These are phyloP conservation scores for Hycleus phaleratus DNA, from an alignment of 1,140 invertebrate species.

Conservation along the genomic window DNA sequence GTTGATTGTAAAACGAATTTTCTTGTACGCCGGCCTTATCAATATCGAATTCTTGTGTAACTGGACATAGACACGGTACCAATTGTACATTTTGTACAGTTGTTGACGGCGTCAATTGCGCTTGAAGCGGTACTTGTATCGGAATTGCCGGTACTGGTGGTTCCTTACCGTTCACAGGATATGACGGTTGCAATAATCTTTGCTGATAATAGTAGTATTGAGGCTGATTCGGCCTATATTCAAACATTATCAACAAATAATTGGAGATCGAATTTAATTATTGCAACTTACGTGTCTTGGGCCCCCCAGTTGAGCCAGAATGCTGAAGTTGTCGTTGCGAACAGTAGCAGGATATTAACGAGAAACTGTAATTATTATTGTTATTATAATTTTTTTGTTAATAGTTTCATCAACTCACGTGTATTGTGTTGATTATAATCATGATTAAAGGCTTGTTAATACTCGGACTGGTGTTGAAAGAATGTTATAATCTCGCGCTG, in stretches of 20 bases:
- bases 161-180: too few relatives aligned
- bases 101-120: conserved; percentile 1
- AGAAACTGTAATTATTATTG: not conserved
- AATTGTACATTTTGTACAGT: conserved; percentile 41
- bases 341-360: not conserved
- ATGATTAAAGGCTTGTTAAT: not conserved
- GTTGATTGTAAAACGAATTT: too few relatives aligned
- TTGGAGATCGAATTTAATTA: too few relatives aligned
- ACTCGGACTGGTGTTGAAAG: conserved; percentile 1
- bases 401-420: not conserved
- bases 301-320: not conserved
- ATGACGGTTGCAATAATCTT: too few relatives aligned
- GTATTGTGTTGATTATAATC: not conserved
- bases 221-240: too few relatives aligned
- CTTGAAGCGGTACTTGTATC: conserved; percentile 7
- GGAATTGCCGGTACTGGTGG: not conserved
- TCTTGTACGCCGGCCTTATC: too few relatives aligned
- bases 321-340: not conserved
- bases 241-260: too few relatives aligned
- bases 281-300: too few relatives aligned
- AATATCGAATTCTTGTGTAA: conserved; percentile 29
- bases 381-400: not conserved
- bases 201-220: too few relatives aligned
- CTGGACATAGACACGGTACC: conserved; percentile 47
- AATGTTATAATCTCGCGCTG: not conserved